Evolutionary conservation across 2,113 vertebrate species (phyloP).

Genomic region (Bubalus kerabau): DNA sequence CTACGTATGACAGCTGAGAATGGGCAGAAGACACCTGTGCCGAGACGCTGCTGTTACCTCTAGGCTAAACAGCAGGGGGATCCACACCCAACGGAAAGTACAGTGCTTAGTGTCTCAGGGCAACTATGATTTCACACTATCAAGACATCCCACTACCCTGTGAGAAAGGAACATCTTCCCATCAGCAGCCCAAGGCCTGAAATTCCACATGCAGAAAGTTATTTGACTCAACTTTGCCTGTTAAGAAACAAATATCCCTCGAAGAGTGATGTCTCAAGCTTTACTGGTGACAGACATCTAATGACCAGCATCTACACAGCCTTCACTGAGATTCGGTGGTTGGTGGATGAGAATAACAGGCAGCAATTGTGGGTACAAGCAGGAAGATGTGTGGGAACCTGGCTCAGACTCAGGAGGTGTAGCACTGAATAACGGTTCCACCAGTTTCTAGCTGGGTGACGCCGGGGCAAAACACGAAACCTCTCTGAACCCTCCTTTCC

Average conservation of each 20-base stretch:
- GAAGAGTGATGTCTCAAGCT: neutral
- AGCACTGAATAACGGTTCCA: neutral
- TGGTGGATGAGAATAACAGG: neutral
- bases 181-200: neutral
- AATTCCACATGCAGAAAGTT: neutral
- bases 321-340: neutral
- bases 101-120: neutral
- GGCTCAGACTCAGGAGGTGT: neutral
- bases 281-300: neutral
- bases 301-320: neutral
- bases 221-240: neutral
- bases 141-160: neutral
- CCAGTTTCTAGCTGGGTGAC: neutral
- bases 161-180: neutral
- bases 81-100: fast-evolving
- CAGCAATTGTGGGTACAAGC: fast-evolving
- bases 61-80: neutral
- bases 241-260: neutral
- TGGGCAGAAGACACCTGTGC: neutral
- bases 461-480: neutral
- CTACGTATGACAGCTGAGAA: neutral
- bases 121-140: neutral
- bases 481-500: neutral
- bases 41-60: neutral
- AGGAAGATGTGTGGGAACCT: neutral